Evolutionary conservation across 2,797 vertebrate species (phyloP), one percentile per base, ranked within the genome.

Genomic region (Onychomys arenicola): DNA sequence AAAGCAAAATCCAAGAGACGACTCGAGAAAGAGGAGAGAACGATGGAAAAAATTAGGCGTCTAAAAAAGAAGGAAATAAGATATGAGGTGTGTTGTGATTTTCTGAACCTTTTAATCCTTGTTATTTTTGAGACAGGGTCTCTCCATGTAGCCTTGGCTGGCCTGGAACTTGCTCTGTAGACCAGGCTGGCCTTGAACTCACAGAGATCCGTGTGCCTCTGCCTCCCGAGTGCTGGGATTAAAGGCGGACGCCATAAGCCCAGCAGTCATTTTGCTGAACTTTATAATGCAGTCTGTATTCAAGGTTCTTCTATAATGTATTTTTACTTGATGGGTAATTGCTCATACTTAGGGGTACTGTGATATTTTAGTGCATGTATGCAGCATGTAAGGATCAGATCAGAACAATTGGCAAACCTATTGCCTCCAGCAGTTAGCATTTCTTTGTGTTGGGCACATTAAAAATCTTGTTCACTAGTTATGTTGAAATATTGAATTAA

Each of bases 1-100:
- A 96, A 96, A 40, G 94, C 92, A 65, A 98, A 97, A 92, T 96
- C 98, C 55, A 95, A 94, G 52, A 98, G 95, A 29, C 96, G 95
- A 94, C 96, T 95, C 89, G 98, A 99, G 71, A 99, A 98, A 97
- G 99, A 99, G 78, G 98, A 99, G 90, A 99, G 97, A 95, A 98
- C 92, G 40, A 98, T 97, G 93, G 98, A 98, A 98, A 98, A 97
- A 0, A 91, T 98, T 90, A 98, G 99, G 82, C 98, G 98, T 57
- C 98, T 99, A 61, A 98, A 98, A 96, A 99, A 99, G 43, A 99
- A 98, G 94, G 97, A 97, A 57, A 98, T 43, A 96, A 98, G 67
- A 96, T 97, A 95, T 93, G 97, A 98, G 98, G 98, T 98, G 14
- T 83, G 83, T 94, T 90, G 23, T 21, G 6, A n/a, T 69, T 57